Evolutionary conservation across 2,888 invertebrate species (phyloP).

Genomic region (Drosophila aldrichi): DNA sequence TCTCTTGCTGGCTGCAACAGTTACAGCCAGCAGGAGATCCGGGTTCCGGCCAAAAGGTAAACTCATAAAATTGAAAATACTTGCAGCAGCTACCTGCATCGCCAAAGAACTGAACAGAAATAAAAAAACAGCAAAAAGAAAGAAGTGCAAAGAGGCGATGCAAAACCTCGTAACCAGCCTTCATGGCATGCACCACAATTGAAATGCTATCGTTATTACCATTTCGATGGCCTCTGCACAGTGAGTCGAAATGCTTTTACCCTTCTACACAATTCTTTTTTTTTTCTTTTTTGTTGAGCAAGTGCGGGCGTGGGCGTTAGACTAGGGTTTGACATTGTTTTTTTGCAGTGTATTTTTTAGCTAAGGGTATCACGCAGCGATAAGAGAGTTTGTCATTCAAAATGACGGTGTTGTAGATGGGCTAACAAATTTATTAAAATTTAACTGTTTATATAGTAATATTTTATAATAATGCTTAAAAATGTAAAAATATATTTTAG

Average conservation of each 20-base stretch:
- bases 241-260: conserved; percentile 10
- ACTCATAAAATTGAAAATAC: conserved; percentile 74
- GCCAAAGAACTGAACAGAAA: conserved; percentile 27
- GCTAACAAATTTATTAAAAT: no score
- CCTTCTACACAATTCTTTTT: background rate
- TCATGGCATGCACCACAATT: conserved; percentile 54
- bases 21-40: conserved; percentile 37
- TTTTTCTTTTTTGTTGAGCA: background rate
- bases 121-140: background rate
- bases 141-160: conserved; percentile 7
- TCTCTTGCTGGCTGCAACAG: conserved; percentile 20
- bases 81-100: conserved; percentile 59
- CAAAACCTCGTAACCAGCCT: conserved; percentile 14
- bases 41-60: conserved; percentile 57
- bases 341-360: conserved; percentile 5
- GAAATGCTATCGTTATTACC: conserved; percentile 73
- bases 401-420: background rate
- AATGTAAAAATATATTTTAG: no score
- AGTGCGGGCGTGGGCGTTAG: background rate
- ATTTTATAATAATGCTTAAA: no score
- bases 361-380: background rate
- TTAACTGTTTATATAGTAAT: no score
- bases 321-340: conserved; percentile 10
- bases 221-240: conserved; percentile 53
- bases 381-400: conserved; percentile 6